Conservation (phyloP, 2,888 invertebrate genomes). For the Phanerotoma sp. region DNA sequence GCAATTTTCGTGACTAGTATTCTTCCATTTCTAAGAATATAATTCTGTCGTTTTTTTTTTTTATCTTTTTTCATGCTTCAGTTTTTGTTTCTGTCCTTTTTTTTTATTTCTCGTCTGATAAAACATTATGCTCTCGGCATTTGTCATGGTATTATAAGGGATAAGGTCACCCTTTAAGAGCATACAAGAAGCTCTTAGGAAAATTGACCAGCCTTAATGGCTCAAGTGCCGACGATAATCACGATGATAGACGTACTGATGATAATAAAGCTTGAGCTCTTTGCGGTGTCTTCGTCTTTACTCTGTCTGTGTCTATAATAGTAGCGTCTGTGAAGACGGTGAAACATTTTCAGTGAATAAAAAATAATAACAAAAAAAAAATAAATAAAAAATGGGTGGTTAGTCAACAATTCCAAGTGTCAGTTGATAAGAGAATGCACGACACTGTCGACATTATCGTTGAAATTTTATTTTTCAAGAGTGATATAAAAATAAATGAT, state of each 20-base stretch:
- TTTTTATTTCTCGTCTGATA: too few relatives aligned
- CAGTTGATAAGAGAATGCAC: slow-evolving; percentile 2
- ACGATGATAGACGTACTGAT: slow-evolving; percentile 41
- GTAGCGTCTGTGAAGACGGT: background rate
- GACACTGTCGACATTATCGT: slow-evolving; percentile 1
- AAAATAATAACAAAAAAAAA: too few relatives aligned
- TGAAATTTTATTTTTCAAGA: background rate
- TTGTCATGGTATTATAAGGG: slow-evolving; percentile 9
- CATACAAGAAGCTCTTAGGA: slow-evolving; percentile 40
- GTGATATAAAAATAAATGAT: too few relatives aligned
- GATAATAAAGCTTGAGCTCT: slow-evolving; percentile 20
- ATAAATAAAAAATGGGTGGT: too few relatives aligned
- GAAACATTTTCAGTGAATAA: background rate
- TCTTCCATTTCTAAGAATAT: background rate
- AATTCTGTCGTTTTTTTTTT: slow-evolving; percentile 6
- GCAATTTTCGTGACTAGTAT: background rate
- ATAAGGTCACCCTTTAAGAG: slow-evolving; percentile 12
- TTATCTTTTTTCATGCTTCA: background rate
- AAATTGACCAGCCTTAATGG: slow-evolving; percentile 47
- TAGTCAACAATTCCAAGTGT: background rate
- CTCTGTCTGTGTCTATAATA: background rate
- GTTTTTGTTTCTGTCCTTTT: too few relatives aligned
- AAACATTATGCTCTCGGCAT: slow-evolving; percentile 3
- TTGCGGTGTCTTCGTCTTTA: background rate
- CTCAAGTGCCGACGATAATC: slow-evolving; percentile 43